phyloP scores from a whole-genome alignment of 2,797 vertebrate genomes.

The Lophura swinhoii region DNA sequence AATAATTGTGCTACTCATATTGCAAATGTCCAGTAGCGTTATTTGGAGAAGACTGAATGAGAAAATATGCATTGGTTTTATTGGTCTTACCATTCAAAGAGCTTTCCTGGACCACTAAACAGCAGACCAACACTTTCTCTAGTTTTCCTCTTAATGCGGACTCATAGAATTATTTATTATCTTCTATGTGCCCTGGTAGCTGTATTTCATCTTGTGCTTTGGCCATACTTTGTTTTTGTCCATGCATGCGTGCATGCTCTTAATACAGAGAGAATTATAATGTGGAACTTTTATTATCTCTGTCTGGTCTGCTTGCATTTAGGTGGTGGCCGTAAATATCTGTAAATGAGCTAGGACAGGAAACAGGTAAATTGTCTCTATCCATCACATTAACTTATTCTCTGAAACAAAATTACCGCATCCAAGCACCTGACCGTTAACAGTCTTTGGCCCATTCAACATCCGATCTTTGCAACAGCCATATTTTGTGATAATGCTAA shows the following conservation, averaged over 20 bases:
- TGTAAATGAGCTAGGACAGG: neutral
- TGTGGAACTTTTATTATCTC: neutral
- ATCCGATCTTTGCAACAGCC: neutral
- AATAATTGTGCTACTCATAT: neutral
- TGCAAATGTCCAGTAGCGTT: neutral
- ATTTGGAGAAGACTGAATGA: neutral
- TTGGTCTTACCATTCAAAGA: neutral
- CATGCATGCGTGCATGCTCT: neutral
- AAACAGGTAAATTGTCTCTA: neutral
- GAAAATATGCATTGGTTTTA: neutral
- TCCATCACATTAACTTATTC: neutral
- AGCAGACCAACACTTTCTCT: neutral
- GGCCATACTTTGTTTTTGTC: neutral
- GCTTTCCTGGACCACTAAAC: neutral
- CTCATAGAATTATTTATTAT: neutral
- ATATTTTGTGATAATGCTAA: neutral
- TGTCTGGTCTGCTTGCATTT: neutral
- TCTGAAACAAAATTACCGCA: neutral
- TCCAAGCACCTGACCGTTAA: neutral
- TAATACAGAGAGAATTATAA: neutral
- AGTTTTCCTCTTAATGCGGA: neutral
- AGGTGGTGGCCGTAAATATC: neutral
- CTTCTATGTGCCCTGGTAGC: neutral
- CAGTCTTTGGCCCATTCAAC: neutral
- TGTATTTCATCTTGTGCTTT: conserved; percentile 3